Base-by-base conservation (phyloP, 1,140 invertebrate species). In the Telenomus remus region DNA sequence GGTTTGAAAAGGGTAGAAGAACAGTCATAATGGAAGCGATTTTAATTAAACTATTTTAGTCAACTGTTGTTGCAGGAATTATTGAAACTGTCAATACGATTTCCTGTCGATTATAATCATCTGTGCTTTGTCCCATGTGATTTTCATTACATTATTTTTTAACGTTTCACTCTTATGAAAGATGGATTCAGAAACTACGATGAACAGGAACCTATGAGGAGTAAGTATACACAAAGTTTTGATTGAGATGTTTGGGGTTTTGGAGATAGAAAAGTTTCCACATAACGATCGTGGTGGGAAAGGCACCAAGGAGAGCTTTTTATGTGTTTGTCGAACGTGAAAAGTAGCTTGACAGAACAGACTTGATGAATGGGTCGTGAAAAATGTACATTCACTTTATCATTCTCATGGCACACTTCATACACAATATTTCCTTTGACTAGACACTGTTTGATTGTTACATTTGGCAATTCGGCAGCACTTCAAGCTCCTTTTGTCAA, bases 381-480 rank as follows among this genome's bases (percentile, higher is more conserved):
- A 33, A 69, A 64, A 59, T 60, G 47, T 27, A 27, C 19, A 27
- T 50, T 39, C 35, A 49, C 35, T 46, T 54, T 46, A 44, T 73
- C 34, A 35, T 55, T 53, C n/a, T 42, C 55, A 69, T 37, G 42
- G 0, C 57, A 73, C 16, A 73, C 55, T n/a, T 47, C 60, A 48
- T 15, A 59, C 64, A 63, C 68, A 72, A 74, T 43, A 16, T 65
- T 27, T 27, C 19, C 19, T 47, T 76, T 59, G 69, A 80, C 56
- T 82, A 80, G 78, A 84, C 75, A 81, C 77, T 81, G 74, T 85
- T 85, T 84, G 82, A 84, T 84, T 85, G 82, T 85, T 84, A 83
- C 78, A 83, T 85, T 84, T 85, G 82, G 83, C 84, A 83, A 83
- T 84, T 83, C 80, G 83, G 83, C 80, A 85, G 81, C 84, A 78